These are phyloP conservation scores for Drosophila subobscura DNA, from an alignment of 1,140 invertebrate species.

Conservation along the genomic window DNA sequence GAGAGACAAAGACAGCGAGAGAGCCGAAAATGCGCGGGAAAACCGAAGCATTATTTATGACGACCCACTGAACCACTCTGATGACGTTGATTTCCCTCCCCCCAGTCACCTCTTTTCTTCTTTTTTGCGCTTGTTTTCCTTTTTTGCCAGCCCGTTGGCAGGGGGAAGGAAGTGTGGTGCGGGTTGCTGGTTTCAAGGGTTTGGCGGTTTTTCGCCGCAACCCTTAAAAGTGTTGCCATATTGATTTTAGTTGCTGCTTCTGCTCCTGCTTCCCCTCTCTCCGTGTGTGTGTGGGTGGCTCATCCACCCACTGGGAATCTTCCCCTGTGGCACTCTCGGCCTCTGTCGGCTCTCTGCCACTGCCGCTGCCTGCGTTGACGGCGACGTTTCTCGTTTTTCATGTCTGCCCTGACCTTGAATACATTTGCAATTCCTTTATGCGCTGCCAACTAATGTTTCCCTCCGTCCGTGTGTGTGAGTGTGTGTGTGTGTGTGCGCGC, in stretches of 20 bases:
- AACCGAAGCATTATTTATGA: conserved; percentile 66
- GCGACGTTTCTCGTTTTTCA: conserved; percentile 62
- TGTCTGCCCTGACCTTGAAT: conserved; percentile 78
- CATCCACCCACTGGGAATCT: too few relatives aligned
- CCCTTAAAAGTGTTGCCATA: conserved; percentile 80
- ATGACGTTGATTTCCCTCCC: conserved; percentile 44
- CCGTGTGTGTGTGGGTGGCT: conserved; percentile 19
- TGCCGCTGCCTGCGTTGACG: conserved; percentile 26
- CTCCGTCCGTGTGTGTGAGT: conserved; percentile 14
- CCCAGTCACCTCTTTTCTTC: neutral
- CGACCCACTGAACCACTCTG: conserved; percentile 79
- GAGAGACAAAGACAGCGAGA: conserved; percentile 15
- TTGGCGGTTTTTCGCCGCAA: conserved; percentile 71
- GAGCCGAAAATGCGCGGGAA: conserved; percentile 75
- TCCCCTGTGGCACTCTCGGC: too few relatives aligned
- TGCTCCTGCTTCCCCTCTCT: conserved; percentile 7
- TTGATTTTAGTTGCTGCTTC: conserved; percentile 60
- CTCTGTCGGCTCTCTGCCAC: neutral
- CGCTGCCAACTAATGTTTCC: conserved; percentile 54
- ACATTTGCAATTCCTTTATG: conserved; percentile 71
- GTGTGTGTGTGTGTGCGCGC: conserved; percentile 19
- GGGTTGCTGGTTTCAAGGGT: conserved; percentile 25
- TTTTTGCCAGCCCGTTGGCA: neutral
- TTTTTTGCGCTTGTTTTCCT: conserved; percentile 2
- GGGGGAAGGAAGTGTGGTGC: neutral